These are phyloP conservation scores for Philereme transversata DNA, from an alignment of 2,888 invertebrate species.

Conservation along the genomic window DNA sequence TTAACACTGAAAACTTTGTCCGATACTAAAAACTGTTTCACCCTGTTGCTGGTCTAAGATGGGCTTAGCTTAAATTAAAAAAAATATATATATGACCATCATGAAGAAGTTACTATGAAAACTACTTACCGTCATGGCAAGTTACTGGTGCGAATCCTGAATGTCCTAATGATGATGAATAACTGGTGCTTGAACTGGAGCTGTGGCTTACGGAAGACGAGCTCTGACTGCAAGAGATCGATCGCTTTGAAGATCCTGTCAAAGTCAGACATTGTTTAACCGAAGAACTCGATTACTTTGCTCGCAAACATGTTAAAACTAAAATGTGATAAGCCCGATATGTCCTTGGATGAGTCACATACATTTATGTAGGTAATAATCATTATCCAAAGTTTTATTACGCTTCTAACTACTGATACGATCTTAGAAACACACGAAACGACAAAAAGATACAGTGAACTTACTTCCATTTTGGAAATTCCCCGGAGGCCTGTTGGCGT, in stretches of 20 bases:
- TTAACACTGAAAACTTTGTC: too few species aligned
- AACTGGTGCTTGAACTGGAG: conserved; percentile 1
- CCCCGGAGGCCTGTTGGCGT: conserved; percentile 3
- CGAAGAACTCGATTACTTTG: not conserved
- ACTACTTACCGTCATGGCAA: not conserved
- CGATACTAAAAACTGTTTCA: too few species aligned
- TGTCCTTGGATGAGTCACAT: conserved; percentile 6
- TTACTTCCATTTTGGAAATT: conserved; percentile 1
- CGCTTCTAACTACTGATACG: too few species aligned
- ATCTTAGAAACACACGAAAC: not conserved
- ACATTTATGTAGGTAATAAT: not conserved
- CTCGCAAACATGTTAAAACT: not conserved
- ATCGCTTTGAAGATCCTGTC: not conserved
- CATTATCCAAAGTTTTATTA: too few species aligned
- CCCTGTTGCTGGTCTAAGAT: too few species aligned
- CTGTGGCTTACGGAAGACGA: not conserved
- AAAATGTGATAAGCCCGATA: conserved; percentile 7
- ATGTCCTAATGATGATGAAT: conserved; percentile 1
- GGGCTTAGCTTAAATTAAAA: too few species aligned
- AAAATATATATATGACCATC: too few species aligned
- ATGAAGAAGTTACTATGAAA: not conserved
- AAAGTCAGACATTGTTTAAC: not conserved
- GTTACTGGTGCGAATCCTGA: not conserved
- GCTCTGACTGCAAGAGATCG: conserved; percentile 1
- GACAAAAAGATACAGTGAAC: not conserved